Conservation (phyloP, 2,797 vertebrate species). For the Emydoidea blandingii region DNA sequence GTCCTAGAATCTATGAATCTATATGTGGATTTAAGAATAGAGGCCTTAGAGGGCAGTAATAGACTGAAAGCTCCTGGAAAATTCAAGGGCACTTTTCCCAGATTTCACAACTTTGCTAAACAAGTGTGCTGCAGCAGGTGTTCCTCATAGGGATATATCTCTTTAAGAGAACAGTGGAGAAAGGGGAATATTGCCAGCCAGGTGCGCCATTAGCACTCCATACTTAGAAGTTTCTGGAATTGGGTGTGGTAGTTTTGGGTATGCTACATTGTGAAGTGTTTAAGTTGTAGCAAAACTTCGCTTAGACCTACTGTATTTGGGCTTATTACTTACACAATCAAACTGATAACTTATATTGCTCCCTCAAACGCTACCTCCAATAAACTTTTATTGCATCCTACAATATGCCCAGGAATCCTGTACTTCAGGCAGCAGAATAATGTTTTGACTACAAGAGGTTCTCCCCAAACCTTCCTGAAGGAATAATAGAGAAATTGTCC, state of each 20-base stretch:
- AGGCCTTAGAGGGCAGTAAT: background rate
- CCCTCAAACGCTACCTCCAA: background rate
- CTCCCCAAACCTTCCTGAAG: background rate
- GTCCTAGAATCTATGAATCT: no score
- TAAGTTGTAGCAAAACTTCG: no score
- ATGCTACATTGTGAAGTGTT: background rate
- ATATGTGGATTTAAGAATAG: no score
- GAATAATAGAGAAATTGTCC: slow-evolving; percentile 3
- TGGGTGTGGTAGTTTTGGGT: background rate
- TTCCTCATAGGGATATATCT: background rate
- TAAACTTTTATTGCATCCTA: background rate
- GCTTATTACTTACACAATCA: background rate
- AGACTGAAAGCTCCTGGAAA: background rate
- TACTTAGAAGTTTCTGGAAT: background rate
- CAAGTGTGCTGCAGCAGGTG: background rate
- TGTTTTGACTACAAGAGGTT: background rate
- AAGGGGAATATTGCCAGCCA: background rate
- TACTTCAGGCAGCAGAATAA: background rate
- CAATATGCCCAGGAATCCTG: background rate
- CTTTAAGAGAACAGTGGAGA: background rate
- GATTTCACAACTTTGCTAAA: background rate
- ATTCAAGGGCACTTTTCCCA: background rate
- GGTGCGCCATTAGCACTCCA: background rate
- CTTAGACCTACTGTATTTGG: background rate
- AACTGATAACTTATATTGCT: slow-evolving; percentile 21